phyloP scores from a whole-genome alignment of 1,140 invertebrate genomes.

The Drosophila orena region DNA sequence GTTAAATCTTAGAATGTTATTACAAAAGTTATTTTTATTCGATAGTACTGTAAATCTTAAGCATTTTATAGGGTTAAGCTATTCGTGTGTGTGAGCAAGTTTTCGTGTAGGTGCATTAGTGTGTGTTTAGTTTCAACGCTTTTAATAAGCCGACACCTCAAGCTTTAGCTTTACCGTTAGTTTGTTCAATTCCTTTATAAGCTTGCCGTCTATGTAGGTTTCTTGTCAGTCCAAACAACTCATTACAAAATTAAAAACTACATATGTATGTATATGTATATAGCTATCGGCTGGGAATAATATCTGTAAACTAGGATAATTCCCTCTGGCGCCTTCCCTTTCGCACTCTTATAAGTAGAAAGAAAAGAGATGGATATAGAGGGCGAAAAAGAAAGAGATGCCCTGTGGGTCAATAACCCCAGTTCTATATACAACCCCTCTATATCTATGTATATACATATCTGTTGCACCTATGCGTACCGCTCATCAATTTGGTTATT shows the following conservation, averaged over 20 bases:
- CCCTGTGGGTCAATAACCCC: slow-evolving; percentile 14
- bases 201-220: neutral
- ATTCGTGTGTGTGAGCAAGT: neutral
- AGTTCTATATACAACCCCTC: neutral
- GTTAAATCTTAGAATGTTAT: no score
- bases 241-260: no score
- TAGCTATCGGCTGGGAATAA: neutral
- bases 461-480: slow-evolving; percentile 14
- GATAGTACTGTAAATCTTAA: no score
- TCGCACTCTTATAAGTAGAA: slow-evolving; percentile 2
- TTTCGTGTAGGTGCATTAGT: neutral
- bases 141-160: neutral
- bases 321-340: neutral
- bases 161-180: slow-evolving; percentile 4
- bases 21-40: no score
- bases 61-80: neutral
- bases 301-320: neutral
- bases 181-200: slow-evolving; percentile 16
- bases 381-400: slow-evolving; percentile 26
- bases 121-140: slow-evolving; percentile 3
- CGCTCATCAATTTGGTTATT: slow-evolving; percentile 11
- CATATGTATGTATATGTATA: neutral
- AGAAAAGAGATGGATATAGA: slow-evolving; percentile 9
- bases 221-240: neutral
- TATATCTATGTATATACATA: no score